Base-by-base conservation (phyloP, 2,888 invertebrate genomes). In the Macrosoma leucophasiata region DNA sequence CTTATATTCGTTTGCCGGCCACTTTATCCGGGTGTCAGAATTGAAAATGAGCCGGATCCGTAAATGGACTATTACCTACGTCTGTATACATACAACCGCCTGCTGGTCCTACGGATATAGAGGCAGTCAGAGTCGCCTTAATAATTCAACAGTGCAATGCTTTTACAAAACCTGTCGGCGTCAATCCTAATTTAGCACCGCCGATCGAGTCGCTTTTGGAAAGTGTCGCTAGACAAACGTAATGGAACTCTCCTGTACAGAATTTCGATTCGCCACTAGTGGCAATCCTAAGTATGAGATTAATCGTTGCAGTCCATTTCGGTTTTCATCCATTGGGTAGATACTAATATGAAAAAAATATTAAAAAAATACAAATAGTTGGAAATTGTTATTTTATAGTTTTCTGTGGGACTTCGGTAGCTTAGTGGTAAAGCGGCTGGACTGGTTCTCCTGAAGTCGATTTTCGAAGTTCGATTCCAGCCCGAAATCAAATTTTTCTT, bases 121-220 rank as follows among this genome's bases (percentile, higher is more conserved):
- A 63, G 59, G 66, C 69, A 72, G 59, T 48, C 77, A 50, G 74
- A 74, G 75, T 63, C 65, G 67, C 72, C 77, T 82, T 79, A 81
- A 84, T 82, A 82, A 84, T 84, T 84, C 79, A 84, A 81, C 82
- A 81, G 70, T 78, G 82, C 82, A 82, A 84, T 84, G 82, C 82
- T 84, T 82, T 84, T 82, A 84, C 82, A 82, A 79, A 82, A 78
- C 76, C 78, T 84, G 82, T 84, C 81, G 64, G 48, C 79, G 82
- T 82, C 82, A 82, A 76, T 84, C 78, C 73, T 84, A 76, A 84
- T 84, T 82, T 84, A 65, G 72, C 65, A 48, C 52, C 62, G 56
- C 59, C 78, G 73, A 81, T 82, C 77, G 78, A 67, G 64, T 62
- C 78, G 75, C 74, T 77, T 73, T 70, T 59, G 61, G 66, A 66